phyloP scores from a whole-genome alignment of 1,140 invertebrate genomes.

The Varroa destructor region DNA sequence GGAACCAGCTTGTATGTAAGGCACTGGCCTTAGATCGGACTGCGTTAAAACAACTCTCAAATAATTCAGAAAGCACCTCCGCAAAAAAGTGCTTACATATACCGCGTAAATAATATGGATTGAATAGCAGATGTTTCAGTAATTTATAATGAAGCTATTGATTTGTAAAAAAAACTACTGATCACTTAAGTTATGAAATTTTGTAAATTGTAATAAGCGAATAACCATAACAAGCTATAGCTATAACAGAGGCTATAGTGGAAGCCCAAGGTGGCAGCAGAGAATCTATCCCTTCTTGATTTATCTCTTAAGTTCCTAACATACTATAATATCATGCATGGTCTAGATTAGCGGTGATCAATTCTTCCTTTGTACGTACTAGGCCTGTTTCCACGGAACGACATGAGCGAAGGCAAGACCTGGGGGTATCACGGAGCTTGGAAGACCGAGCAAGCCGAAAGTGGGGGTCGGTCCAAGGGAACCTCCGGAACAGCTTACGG shows the following conservation, averaged over 20 bases:
- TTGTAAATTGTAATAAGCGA: background rate
- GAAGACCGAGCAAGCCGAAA: background rate
- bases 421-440: background rate
- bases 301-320: background rate
- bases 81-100: too few species aligned
- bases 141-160: too few species aligned
- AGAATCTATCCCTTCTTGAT: background rate
- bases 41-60: too few species aligned
- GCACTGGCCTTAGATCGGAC: too few species aligned
- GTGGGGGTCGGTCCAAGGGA: too few species aligned
- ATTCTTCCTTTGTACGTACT: slow-evolving; percentile 27
- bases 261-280: background rate
- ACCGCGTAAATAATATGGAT: too few species aligned
- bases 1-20: too few species aligned
- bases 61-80: too few species aligned
- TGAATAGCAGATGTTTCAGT: too few species aligned
- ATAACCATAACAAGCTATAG: background rate
- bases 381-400: slow-evolving; percentile 32
- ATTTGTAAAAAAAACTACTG: too few species aligned
- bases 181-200: too few species aligned
- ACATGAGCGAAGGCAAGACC: slow-evolving; percentile 8
- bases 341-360: background rate
- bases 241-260: background rate
- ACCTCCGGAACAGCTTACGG: too few species aligned
- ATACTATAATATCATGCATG: background rate